Conservation (phyloP, 2,888 invertebrate genomes). For the Penaeus monodon region DNA sequence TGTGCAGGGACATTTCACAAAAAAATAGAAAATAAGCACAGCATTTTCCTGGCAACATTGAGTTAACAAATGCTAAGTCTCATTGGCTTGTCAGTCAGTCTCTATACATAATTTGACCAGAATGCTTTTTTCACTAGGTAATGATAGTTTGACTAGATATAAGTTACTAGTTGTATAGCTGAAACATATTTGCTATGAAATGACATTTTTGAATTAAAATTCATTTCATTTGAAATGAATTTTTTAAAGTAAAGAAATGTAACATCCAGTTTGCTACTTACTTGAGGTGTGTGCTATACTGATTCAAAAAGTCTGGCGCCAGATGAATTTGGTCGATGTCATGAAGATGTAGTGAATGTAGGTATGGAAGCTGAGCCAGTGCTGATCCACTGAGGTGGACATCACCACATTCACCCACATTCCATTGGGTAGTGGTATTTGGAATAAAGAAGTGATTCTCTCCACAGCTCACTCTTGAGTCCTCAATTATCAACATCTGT, state of each 20-base stretch:
- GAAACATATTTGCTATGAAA: too few relatives aligned
- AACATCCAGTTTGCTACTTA: background rate
- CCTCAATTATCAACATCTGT: slow-evolving; percentile 30
- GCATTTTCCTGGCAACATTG: too few relatives aligned
- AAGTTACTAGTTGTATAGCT: too few relatives aligned
- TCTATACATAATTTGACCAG: too few relatives aligned
- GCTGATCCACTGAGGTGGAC: slow-evolving; percentile 45
- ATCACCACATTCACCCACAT: slow-evolving; percentile 16
- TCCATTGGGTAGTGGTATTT: slow-evolving; percentile 6
- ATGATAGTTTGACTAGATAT: too few relatives aligned
- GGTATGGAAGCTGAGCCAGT: slow-evolving; percentile 5
- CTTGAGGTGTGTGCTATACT: slow-evolving; percentile 4
- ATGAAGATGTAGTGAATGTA: slow-evolving; percentile 43
- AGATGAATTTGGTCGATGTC: slow-evolving; percentile 18
- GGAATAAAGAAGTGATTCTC: slow-evolving; percentile 22
- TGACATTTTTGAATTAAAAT: too few relatives aligned
- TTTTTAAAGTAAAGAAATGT: background rate
- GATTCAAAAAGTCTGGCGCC: slow-evolving; percentile 19
- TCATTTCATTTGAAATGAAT: background rate
- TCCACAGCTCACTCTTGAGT: slow-evolving; percentile 17
- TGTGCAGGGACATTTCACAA: too few relatives aligned
- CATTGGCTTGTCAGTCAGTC: too few relatives aligned
- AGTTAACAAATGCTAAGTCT: background rate
- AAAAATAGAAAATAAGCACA: too few relatives aligned
- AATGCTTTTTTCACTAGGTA: too few relatives aligned